Conservation (phyloP, 2,888 invertebrate species). For the Ecliptopera silaceata region DNA sequence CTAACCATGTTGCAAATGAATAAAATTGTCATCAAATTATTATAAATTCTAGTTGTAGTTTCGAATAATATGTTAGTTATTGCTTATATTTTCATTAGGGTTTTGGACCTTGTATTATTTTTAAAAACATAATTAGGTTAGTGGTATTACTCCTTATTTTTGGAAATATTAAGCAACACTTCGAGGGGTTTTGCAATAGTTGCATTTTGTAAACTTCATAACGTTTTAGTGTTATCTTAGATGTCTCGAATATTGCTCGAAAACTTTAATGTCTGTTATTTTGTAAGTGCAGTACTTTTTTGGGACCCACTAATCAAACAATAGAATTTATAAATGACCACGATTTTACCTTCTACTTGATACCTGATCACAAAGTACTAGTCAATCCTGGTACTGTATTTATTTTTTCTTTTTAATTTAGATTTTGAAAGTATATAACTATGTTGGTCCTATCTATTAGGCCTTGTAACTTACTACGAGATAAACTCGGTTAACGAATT, state of each 20-base stretch:
- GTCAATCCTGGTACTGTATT: conserved; percentile 55
- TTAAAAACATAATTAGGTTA: conserved; percentile 12
- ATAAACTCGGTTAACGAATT: conserved; percentile 7
- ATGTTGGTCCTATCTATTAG: conserved; percentile 14
- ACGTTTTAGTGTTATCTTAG: conserved; percentile 41
- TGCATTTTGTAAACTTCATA: conserved; percentile 41
- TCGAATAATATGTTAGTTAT: conserved; percentile 16
- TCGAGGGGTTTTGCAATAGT: conserved; percentile 46
- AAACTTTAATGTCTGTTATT: conserved; percentile 39
- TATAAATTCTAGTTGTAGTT: conserved; percentile 17
- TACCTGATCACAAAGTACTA: conserved; percentile 47
- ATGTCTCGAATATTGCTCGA: conserved; percentile 50
- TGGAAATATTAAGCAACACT: background rate
- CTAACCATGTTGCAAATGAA: conserved; percentile 20
- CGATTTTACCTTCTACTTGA: conserved; percentile 23
- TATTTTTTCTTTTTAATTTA: conserved; percentile 42
- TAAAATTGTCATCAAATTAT: conserved; percentile 10
- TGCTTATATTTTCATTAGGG: conserved; percentile 7
- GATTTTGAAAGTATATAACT: conserved; percentile 44
- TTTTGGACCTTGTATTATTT: conserved; percentile 18
- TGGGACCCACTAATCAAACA: conserved; percentile 37
- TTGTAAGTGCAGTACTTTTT: conserved; percentile 51
- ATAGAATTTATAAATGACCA: conserved; percentile 27
- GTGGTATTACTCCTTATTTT: background rate
- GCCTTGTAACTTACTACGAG: conserved; percentile 8